Evolutionary conservation across 2,113 vertebrate species (phyloP), one percentile per base, ranked within the genome.

Genomic region (Pluvianellus socialis): DNA sequence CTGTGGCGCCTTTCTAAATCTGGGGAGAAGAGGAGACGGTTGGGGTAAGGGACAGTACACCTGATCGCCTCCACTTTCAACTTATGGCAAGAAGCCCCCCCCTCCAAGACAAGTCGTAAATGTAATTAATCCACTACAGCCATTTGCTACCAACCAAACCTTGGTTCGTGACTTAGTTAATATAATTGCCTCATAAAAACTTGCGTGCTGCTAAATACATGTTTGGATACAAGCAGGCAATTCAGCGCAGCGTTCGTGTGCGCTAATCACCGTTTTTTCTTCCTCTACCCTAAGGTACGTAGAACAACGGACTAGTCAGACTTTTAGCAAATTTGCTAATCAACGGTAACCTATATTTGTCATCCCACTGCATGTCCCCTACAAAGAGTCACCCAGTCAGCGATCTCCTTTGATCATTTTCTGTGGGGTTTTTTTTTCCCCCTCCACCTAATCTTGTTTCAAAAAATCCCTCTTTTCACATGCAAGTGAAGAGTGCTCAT

Each of bases 111-210:
- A 58, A 94, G 90, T 63, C 1, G 1, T 94, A 86, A 92, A 84
- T 27, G 67, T 76, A 95, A 94, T 95, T 88, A 96, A 92, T 79
- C 72, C 68, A 83, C 88, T 86, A 50, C 58, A 83, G 63, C 59
- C 90, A 67, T 88, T 93, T 95, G 77, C 89, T 74, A 75, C 79
- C 59, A 93, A 79, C 42, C 87, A 92, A 96, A 91, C 82, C 66
- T 79, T 91, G 77, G 53, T 79, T 96, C 1, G 0, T 47, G 65
- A 79, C 70, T 94, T 74, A 90, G 79, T 90, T 96, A 93, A 87
- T 93, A 62, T 68, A 93, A 90, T 59, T 93, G 94, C 81, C 86
- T 95, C 83, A 92, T 93, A 96, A 91, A 94, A 90, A 90, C 82
- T 91, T 83, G 79, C 5, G 10, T 86, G 93, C 81, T 94, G 96